Percentiles rank a stretch among this genome's conserved stretches.
Conservation (phyloP, 2,113 vertebrate genomes). For the Meriones unguiculatus region DNA sequence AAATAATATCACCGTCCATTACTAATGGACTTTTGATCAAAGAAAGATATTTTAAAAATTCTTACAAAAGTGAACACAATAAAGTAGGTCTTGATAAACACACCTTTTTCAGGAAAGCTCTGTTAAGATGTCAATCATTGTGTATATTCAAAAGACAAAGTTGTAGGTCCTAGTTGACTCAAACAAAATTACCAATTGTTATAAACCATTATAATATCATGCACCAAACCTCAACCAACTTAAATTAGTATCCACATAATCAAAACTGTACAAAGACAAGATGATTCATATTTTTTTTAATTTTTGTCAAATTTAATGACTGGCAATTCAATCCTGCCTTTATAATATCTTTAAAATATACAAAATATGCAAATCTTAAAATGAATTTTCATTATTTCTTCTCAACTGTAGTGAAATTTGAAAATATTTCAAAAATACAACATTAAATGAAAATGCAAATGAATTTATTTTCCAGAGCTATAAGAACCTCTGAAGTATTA, state of each 20-base stretch:
- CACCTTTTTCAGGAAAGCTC: not conserved
- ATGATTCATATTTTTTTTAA: not conserved
- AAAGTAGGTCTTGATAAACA: constrained; percentile 35
- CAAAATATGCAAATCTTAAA: not conserved
- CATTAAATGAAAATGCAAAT: not conserved
- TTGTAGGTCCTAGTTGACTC: not conserved
- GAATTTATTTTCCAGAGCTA: constrained; percentile 5
- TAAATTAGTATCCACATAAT: constrained; percentile 28
- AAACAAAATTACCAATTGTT: constrained; percentile 37
- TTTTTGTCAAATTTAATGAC: constrained; percentile 25
- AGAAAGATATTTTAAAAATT: constrained; percentile 51
- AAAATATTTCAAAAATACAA: constrained; percentile 30
- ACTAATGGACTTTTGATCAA: constrained; percentile 37
- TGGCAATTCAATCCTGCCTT: constrained; percentile 14
- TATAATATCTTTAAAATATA: constrained; percentile 6
- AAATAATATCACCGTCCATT: constrained; percentile 52
- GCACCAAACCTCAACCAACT: not conserved
- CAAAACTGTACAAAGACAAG: constrained; percentile 8
- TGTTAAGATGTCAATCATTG: not conserved
- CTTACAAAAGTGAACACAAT: not conserved
- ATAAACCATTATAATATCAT: constrained; percentile 26
- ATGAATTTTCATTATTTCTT: constrained; percentile 2
- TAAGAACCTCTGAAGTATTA: not conserved
- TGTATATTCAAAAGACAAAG: constrained; percentile 28
- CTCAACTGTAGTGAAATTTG: not conserved